phyloP scores from a whole-genome alignment of 1,140 invertebrate species.

The Araneus ventricosus region DNA sequence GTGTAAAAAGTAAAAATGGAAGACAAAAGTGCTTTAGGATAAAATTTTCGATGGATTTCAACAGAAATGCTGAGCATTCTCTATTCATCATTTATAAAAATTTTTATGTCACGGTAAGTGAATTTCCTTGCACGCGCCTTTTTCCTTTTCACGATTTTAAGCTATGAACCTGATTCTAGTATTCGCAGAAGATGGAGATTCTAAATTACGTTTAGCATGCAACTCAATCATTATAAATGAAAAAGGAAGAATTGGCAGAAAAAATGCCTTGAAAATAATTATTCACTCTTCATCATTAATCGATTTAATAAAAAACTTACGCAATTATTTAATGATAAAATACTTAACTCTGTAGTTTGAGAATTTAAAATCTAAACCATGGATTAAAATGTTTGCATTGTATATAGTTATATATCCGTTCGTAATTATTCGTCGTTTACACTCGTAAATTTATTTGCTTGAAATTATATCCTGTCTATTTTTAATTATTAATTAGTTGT shows the following conservation, averaged over 20 bases:
- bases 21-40: not conserved
- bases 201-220: conserved; percentile 19
- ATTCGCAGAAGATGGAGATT: not conserved
- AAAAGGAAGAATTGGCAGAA: not conserved
- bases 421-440: no score
- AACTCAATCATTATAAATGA: conserved; percentile 7
- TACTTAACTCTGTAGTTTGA: not conserved
- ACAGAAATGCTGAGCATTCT: not conserved
- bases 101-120: conserved; percentile 19
- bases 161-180: not conserved
- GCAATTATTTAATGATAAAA: not conserved
- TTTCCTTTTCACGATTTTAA: not conserved
- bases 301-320: not conserved
- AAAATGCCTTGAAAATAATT: not conserved
- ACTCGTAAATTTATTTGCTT: no score
- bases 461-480: no score
- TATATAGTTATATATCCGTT: no score
- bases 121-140: not conserved
- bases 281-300: not conserved
- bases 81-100: not conserved
- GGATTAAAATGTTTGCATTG: no score
- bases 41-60: conserved; percentile 28
- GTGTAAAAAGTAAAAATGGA: not conserved
- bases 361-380: not conserved
- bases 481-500: no score